Evolutionary conservation across 30 jellyfish, hydroid and myxozoan species (phyloP), one percentile per base, ranked within the genome.

Genomic region (Haliclystus octoradiatus): DNA sequence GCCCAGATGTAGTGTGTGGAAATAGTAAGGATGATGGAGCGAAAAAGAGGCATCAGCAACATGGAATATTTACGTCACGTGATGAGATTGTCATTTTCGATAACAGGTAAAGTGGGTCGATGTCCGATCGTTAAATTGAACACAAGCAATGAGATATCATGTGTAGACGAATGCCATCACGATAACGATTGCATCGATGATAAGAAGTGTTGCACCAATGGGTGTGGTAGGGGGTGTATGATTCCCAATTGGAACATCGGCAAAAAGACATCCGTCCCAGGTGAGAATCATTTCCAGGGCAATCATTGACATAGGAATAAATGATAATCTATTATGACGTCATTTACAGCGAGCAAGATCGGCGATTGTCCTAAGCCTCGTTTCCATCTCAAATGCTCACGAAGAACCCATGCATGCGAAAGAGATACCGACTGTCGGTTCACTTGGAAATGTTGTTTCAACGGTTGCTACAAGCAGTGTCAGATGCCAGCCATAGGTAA

Each of bases 1-100:
- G 73, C 24, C 73, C 73, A 5, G 73, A 64, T 29, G 73, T 64
- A 3, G 29, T 64, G 9, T 64, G 73, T 24, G 73, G 73, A 13
- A 25, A 64, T 12, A 64, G 73, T 64, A 29, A 64, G 73, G n/a
- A n/a, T n/a, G n/a, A n/a, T n/a, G n/a, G n/a, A 26, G 69, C 69
- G 31, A 15, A 5, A 15, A 23, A 15, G 26, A 9, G 23, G 31
- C 12, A 15, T 12, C 31, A 15, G 26, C 69, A 26, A 57, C 7
- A 15, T 12, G 26, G 12, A 5, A 13, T 57, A 57, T 57, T 22
- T 13, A 15, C 26, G 57, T 9, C 19, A 19, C 19, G 57, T 5
- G 14, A 5, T 40, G 19, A 40, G 14, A 57, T 15, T 57, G 23
- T 57, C 23, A 5, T 64, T 13, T 24, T 29, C 13, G 24, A 7